Percentiles rank a stretch among this genome's conserved stretches.
These are phyloP conservation scores for Taxidea taxus DNA, from an alignment of 2,113 vertebrate species.

Conservation along the genomic window DNA sequence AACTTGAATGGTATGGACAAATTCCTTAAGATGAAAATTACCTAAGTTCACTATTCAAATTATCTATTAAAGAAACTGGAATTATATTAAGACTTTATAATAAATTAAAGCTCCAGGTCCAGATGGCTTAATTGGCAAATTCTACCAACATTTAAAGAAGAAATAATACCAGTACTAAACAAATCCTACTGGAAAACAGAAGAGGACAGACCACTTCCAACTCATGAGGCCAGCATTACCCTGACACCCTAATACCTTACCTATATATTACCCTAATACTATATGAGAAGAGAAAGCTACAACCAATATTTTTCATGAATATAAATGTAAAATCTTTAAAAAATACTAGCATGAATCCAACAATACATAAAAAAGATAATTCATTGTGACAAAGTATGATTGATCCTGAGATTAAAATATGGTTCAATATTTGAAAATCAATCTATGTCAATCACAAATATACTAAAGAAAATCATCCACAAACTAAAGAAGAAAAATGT, in stretches of 20 bases:
- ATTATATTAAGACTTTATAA: background rate
- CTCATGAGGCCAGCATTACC: background rate
- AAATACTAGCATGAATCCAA: conserved; percentile 1
- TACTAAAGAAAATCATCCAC: background rate
- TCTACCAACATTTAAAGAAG: conserved; percentile 5
- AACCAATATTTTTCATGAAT: background rate
- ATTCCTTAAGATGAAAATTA: background rate
- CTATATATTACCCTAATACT: background rate
- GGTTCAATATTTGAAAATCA: background rate
- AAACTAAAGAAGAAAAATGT: background rate
- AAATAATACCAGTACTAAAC: background rate
- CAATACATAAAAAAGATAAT: background rate
- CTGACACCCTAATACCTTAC: background rate
- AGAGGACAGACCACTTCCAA: background rate
- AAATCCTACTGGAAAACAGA: background rate
- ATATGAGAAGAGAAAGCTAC: background rate
- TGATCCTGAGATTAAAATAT: background rate
- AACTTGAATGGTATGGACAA: background rate
- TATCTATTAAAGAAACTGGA: background rate
- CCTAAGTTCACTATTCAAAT: background rate
- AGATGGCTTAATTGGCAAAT: background rate
- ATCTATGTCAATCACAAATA: background rate
- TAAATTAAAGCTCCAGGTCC: background rate
- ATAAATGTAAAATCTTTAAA: background rate
- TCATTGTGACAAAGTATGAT: background rate